Evolutionary conservation across 1,140 invertebrate species (phyloP).

Genomic region (Platyscapa corneri): DNA sequence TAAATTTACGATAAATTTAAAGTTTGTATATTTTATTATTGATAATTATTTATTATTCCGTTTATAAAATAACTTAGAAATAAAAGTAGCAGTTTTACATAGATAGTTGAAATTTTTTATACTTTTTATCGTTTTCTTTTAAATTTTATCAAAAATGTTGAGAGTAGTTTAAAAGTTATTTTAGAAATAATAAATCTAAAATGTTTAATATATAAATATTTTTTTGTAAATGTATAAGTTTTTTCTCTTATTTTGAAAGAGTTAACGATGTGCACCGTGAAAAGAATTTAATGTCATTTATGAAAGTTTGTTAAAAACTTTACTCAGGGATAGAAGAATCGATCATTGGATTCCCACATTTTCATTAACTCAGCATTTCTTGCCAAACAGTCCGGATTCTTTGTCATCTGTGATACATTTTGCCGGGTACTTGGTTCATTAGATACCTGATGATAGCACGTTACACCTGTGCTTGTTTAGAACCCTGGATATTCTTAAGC

Average conservation of each 20-base stretch:
- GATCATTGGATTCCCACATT: too few relatives aligned
- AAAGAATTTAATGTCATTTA: background rate
- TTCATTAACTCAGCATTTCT: too few relatives aligned
- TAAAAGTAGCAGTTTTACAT: background rate
- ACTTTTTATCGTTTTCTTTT: slow-evolving; percentile 1
- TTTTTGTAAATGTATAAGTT: background rate
- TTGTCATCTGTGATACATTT: too few relatives aligned
- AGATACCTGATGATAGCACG: too few relatives aligned
- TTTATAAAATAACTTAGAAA: too few relatives aligned
- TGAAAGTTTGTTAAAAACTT: too few relatives aligned
- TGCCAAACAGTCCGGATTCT: too few relatives aligned
- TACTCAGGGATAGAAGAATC: too few relatives aligned
- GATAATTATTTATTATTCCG: background rate
- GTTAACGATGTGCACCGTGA: background rate
- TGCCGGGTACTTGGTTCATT: too few relatives aligned
- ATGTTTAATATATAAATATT: slow-evolving; percentile 1
- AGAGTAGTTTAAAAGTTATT: background rate
- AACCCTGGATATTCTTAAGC: too few relatives aligned
- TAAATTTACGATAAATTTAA: background rate
- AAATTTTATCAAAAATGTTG: slow-evolving; percentile 17
- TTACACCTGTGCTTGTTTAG: too few relatives aligned
- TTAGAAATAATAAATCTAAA: slow-evolving; percentile 2
- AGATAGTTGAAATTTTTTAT: background rate
- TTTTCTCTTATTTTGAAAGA: background rate
- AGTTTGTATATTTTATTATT: background rate